Percentiles rank a stretch among this genome's conserved stretches.
phyloP scores from a whole-genome alignment of 2,113 vertebrate genomes.

The Grantiella picta region DNA sequence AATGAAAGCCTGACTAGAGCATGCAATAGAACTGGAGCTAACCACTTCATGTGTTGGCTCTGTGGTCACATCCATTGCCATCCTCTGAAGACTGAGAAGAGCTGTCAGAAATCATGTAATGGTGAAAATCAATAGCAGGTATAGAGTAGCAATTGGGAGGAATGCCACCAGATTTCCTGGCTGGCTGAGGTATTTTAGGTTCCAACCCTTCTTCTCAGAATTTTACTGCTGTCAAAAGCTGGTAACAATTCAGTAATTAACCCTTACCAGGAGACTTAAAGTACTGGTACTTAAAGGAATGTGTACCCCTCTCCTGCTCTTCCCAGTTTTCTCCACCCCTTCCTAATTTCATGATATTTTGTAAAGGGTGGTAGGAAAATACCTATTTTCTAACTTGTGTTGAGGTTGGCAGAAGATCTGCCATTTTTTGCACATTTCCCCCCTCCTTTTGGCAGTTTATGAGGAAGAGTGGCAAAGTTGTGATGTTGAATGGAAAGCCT shows the following conservation, averaged over 20 bases:
- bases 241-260: neutral
- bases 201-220: neutral
- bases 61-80: neutral
- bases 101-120: neutral
- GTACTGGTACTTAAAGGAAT: neutral
- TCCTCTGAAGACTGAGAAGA: neutral
- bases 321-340: neutral
- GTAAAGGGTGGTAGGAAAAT: neutral
- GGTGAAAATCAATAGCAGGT: rapidly evolving
- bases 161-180: neutral
- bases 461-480: neutral
- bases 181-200: neutral
- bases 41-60: neutral
- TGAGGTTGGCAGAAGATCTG: neutral
- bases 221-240: neutral
- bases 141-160: neutral
- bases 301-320: neutral
- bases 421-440: neutral
- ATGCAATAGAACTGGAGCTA: neutral
- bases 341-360: neutral
- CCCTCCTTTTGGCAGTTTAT: neutral
- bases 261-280: neutral
- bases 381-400: neutral
- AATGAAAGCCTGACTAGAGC: neutral
- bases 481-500: neutral